Conservation (phyloP, 2,113 vertebrate species). For the Zingel zingel region DNA sequence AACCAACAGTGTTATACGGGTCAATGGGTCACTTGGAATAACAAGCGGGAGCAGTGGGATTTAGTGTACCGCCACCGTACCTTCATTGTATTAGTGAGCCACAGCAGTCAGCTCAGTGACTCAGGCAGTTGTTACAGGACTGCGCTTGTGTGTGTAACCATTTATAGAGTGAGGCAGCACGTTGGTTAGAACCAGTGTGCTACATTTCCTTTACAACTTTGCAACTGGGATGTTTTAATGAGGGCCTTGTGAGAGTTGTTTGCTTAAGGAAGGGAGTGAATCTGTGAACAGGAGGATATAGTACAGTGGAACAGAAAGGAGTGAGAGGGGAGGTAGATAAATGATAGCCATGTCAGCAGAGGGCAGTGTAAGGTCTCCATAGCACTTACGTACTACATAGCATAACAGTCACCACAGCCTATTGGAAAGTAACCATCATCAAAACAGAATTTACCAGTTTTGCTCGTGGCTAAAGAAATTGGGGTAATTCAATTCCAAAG, state of each 20-base stretch:
- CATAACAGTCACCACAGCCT: neutral
- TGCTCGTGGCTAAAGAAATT: neutral
- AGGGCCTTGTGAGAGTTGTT: slow-evolving; percentile 34
- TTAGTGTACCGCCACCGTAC: slow-evolving; percentile 35
- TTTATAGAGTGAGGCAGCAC: slow-evolving; percentile 21
- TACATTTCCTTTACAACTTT: slow-evolving; percentile 47
- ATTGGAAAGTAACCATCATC: neutral
- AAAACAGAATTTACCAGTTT: neutral
- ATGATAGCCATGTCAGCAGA: slow-evolving; percentile 52
- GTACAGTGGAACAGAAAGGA: neutral
- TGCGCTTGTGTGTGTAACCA: slow-evolving; percentile 20
- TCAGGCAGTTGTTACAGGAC: slow-evolving; percentile 13
- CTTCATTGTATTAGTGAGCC: slow-evolving; percentile 28
- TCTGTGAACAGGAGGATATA: slow-evolving; percentile 28
- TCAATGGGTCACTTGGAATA: slow-evolving; percentile 59
- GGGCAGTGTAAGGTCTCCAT: slow-evolving; percentile 59
- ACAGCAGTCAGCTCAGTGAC: slow-evolving; percentile 28
- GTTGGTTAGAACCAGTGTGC: slow-evolving; percentile 22
- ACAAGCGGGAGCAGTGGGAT: slow-evolving; percentile 54
- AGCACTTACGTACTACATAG: neutral
- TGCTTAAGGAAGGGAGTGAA: slow-evolving; percentile 46
- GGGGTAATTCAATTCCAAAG: neutral
- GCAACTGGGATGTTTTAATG: slow-evolving; percentile 33
- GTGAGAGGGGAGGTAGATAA: slow-evolving; percentile 12
- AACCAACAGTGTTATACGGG: neutral